Percentiles rank a stretch among this genome's conserved stretches.
Evolutionary conservation across 2,888 invertebrate genomes (phyloP).

Genomic region (Cantharis nigra): DNA sequence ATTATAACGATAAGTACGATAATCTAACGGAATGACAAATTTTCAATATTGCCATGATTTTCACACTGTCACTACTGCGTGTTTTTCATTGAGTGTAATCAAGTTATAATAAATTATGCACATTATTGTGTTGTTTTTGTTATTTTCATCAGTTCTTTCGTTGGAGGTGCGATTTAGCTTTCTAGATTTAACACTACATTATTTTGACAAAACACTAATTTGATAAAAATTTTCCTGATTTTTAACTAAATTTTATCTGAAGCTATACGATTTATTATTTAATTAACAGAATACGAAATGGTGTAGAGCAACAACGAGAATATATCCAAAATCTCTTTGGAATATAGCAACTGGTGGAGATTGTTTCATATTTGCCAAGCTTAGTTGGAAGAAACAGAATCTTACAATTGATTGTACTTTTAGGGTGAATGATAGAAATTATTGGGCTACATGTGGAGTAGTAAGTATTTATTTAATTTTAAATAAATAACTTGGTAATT

Average conservation of each 20-base stretch:
- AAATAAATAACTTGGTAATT: no score
- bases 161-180: neutral
- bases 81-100: neutral
- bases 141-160: neutral
- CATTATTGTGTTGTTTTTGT: neutral
- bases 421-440: neutral
- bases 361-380: slow-evolving; percentile 16
- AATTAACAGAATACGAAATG: slow-evolving; percentile 3
- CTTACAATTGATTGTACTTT: neutral
- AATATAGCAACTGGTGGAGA: slow-evolving; percentile 18
- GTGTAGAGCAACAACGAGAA: slow-evolving; percentile 22
- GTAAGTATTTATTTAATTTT: no score
- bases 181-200: neutral
- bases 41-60: neutral
- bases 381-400: slow-evolving; percentile 4
- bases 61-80: neutral
- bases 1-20: neutral
- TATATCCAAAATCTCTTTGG: slow-evolving; percentile 19
- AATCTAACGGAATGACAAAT: neutral
- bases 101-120: neutral
- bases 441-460: neutral
- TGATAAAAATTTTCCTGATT: neutral
- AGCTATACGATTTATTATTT: neutral
- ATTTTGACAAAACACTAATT: neutral
- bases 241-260: neutral